These are phyloP conservation scores for Pachypeltis micranthus DNA, from an alignment of 1,140 invertebrate genomes.

Conservation along the genomic window DNA sequence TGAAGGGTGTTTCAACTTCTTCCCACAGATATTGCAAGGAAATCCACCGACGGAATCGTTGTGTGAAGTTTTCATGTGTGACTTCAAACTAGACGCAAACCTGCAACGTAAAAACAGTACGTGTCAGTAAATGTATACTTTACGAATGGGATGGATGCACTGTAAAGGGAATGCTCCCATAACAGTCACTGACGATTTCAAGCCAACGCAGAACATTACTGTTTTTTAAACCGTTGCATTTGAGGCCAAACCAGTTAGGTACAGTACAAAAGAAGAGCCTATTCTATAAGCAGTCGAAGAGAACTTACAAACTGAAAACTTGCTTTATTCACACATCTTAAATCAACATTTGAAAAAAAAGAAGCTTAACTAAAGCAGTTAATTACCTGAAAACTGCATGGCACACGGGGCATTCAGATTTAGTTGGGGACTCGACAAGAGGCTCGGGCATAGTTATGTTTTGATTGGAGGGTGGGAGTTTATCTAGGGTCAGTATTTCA, in stretches of 20 bases:
- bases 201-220: not conserved
- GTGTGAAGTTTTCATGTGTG: conserved; percentile 29
- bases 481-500: not conserved
- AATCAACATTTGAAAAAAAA: no score
- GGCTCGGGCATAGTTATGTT: not conserved
- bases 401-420: not conserved
- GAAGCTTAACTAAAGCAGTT: not conserved
- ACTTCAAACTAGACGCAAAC: not conserved
- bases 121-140: not conserved
- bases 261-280: not conserved
- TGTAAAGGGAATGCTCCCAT: not conserved
- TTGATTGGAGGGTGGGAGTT: not conserved
- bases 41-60: conserved; percentile 31
- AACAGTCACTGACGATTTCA: not conserved
- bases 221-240: no score
- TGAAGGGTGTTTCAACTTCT: conserved; percentile 49
- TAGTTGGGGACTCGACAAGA: not conserved
- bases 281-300: not conserved
- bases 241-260: no score
- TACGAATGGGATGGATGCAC: not conserved
- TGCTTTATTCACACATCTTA: no score
- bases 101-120: not conserved
- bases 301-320: not conserved
- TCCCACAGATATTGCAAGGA: conserved; percentile 55
- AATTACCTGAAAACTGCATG: not conserved